Evolutionary conservation across 1,140 invertebrate species (phyloP).

Genomic region (Colletes latitarsis): DNA sequence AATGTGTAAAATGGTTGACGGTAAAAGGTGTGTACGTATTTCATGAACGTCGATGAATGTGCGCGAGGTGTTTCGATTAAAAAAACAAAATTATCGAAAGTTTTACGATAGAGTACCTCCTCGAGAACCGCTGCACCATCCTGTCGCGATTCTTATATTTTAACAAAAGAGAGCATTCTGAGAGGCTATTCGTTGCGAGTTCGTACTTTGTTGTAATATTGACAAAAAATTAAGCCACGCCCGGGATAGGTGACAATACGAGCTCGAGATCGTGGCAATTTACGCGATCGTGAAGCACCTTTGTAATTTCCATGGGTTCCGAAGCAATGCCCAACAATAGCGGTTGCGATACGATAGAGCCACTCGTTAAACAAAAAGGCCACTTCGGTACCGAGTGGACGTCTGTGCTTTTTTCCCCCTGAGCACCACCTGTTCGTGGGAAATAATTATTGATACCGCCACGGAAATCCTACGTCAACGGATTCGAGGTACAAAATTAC

Average conservation of each 20-base stretch:
- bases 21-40: no score
- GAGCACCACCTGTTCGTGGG: constrained; percentile 57
- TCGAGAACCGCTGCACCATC: no score
- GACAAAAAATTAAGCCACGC: no score
- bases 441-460: constrained; percentile 19
- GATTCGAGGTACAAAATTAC: not conserved
- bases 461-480: constrained; percentile 16
- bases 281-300: not conserved
- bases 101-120: no score
- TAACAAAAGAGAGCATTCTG: no score
- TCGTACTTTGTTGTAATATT: no score
- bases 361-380: constrained; percentile 45
- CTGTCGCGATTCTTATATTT: no score
- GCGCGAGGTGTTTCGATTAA: no score
- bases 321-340: constrained; percentile 40
- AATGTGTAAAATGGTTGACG: no score
- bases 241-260: not conserved
- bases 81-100: no score
- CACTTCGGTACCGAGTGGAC: constrained; percentile 47
- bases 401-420: constrained; percentile 10
- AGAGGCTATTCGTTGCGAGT: no score
- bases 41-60: no score
- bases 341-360: constrained; percentile 36
- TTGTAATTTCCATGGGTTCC: constrained; percentile 21
- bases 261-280: constrained; percentile 12